Percentiles rank a stretch among this genome's conserved stretches.
These are phyloP conservation scores for Schizopygopsis malacanthus DNA, from an alignment of 2,797 vertebrate species.

Conservation along the genomic window DNA sequence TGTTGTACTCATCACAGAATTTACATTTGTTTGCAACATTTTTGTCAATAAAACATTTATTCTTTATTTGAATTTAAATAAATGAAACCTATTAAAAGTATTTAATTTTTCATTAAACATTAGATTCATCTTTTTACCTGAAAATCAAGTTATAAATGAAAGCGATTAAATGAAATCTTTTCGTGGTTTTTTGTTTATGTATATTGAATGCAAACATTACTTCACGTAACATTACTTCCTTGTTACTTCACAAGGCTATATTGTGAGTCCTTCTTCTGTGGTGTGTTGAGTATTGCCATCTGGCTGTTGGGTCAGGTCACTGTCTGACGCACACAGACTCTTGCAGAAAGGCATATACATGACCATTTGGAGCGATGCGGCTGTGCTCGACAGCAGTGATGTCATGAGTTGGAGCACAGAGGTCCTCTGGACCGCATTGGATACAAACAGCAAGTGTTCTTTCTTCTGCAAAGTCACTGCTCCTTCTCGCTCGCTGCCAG, in stretches of 20 bases:
- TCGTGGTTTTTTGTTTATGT: background rate
- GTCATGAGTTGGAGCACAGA: conserved; percentile 58
- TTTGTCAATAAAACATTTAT: background rate
- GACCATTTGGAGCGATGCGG: background rate
- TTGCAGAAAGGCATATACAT: background rate
- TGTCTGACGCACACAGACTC: conserved; percentile 2
- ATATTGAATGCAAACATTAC: background rate
- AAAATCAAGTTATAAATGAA: no score
- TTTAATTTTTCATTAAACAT: no score
- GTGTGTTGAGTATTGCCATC: background rate
- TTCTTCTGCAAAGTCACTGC: conserved; percentile 62
- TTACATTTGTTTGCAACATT: background rate
- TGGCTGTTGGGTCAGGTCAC: conserved; percentile 13
- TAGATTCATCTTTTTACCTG: no score
- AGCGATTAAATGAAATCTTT: background rate
- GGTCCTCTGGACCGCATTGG: conserved; percentile 59
- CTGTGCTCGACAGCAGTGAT: conserved; percentile 64
- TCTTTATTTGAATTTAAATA: background rate
- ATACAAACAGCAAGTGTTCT: conserved; percentile 60
- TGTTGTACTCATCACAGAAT: no score
- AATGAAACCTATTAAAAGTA: no score
- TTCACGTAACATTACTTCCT: background rate
- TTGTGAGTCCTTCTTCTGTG: background rate
- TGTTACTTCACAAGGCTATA: background rate
- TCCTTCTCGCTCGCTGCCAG: conserved; percentile 39